These are phyloP conservation scores for Gobio gobio DNA, from an alignment of 2,113 vertebrate species.

Conservation along the genomic window DNA sequence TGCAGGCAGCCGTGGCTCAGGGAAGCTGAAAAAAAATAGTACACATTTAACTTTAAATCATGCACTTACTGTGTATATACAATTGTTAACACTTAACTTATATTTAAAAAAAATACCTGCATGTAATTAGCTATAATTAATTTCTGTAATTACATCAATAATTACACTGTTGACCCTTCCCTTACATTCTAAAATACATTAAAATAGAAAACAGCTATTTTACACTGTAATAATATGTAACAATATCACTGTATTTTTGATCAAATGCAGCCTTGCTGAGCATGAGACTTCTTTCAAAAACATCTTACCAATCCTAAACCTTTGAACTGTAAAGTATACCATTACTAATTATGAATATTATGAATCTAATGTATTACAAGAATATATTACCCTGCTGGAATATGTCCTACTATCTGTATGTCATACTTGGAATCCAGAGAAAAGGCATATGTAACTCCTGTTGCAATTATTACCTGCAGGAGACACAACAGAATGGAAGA, in stretches of 20 bases:
- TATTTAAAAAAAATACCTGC: no score
- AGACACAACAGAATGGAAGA: not conserved
- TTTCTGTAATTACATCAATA: no score
- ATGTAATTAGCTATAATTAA: no score
- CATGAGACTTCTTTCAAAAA: not conserved
- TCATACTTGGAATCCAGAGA: slow-evolving; percentile 84
- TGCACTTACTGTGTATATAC: no score
- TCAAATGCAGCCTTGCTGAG: not conserved
- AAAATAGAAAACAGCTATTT: not conserved
- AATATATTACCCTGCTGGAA: slow-evolving; percentile 83
- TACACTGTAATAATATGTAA: not conserved
- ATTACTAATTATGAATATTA: not conserved
- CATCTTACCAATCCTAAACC: no score
- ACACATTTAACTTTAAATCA: not conserved
- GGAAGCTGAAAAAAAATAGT: slow-evolving; percentile 76
- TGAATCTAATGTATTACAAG: not conserved
- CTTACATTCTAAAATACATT: not conserved
- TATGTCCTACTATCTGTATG: slow-evolving; percentile 87
- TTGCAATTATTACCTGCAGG: slow-evolving; percentile 84
- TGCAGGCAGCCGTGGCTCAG: slow-evolving; percentile 78
- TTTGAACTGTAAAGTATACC: not conserved
- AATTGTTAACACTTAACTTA: no score
- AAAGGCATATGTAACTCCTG: slow-evolving; percentile 81
- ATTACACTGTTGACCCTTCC: no score
- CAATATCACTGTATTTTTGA: not conserved